Evolutionary conservation across 2,888 invertebrate species (phyloP).

Genomic region (Hofmannophila pseudospretella): DNA sequence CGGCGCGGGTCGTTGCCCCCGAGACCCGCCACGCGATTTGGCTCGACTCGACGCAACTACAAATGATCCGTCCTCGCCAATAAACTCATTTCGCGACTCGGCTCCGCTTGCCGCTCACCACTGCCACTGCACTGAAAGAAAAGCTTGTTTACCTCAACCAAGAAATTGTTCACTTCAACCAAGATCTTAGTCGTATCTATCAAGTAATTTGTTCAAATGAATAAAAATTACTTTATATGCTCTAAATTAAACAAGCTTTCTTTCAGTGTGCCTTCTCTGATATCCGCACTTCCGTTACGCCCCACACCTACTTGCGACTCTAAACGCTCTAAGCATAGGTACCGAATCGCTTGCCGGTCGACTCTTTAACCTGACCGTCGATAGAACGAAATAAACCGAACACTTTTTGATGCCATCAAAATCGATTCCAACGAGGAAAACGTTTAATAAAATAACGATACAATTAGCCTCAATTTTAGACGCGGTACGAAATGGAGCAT

Average conservation of each 20-base stretch:
- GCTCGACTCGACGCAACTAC: constrained; percentile 49
- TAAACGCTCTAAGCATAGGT: neutral
- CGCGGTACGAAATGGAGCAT: constrained; percentile 10
- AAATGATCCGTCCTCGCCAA: constrained; percentile 49
- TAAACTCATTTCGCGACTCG: constrained; percentile 23
- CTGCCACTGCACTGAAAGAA: too few relatives aligned
- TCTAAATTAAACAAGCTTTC: too few relatives aligned
- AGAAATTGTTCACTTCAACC: too few relatives aligned
- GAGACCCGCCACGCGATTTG: constrained; percentile 61
- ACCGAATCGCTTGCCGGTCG: neutral
- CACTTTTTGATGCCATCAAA: constrained; percentile 2
- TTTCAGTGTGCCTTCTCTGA: constrained; percentile 2
- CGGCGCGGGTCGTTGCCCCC: constrained; percentile 68
- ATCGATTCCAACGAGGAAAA: neutral
- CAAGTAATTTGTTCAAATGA: too few relatives aligned
- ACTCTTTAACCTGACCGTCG: neutral
- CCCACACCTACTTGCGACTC: constrained; percentile 3
- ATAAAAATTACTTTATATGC: too few relatives aligned
- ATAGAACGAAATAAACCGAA: constrained; percentile 2
- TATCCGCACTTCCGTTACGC: constrained; percentile 11
- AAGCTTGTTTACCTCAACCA: too few relatives aligned
- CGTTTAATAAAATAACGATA: neutral
- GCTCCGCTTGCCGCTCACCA: constrained; percentile 8
- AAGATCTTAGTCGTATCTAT: too few relatives aligned
- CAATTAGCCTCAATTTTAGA: constrained; percentile 9